Conservation (phyloP, 2,113 vertebrate species). For the Thermophis baileyi region DNA sequence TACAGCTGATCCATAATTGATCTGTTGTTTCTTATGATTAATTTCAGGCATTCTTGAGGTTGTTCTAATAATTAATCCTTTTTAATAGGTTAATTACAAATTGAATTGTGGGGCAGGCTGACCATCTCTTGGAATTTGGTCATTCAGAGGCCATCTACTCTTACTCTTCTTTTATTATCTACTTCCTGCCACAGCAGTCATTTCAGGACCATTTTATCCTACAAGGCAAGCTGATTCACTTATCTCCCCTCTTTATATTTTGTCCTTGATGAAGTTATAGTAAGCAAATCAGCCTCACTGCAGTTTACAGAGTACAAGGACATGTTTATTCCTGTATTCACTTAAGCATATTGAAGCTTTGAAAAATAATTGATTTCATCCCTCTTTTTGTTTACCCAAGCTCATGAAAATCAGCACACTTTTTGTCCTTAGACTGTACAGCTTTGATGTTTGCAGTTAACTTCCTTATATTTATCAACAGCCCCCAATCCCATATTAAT, state of each 20-base stretch:
- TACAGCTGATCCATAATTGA: constrained; percentile 50
- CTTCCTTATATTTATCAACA: constrained; percentile 60
- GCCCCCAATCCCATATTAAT: constrained; percentile 33
- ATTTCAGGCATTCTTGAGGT: constrained; percentile 1
- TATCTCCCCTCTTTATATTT: constrained; percentile 37
- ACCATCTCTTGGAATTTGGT: neutral
- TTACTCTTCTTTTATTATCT: neutral
- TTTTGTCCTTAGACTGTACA: constrained; percentile 64
- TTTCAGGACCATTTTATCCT: constrained; percentile 46
- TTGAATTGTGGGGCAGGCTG: neutral
- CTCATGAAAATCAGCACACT: constrained; percentile 59
- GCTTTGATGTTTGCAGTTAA: constrained; percentile 61
- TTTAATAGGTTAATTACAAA: constrained; percentile 14
- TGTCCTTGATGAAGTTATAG: constrained; percentile 26
- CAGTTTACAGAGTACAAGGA: neutral
- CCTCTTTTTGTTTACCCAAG: constrained; percentile 56
- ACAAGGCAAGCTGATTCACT: constrained; percentile 43
- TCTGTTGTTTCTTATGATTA: neutral
- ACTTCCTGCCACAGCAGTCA: neutral
- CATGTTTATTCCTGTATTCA: constrained; percentile 44
- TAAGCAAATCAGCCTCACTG: constrained; percentile 16
- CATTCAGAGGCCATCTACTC: neutral
- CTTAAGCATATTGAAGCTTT: constrained; percentile 59
- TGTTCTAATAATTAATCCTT: constrained; percentile 22
- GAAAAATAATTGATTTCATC: constrained; percentile 59